Evolutionary conservation across 2,888 invertebrate species (phyloP).

Genomic region (Drosophila formosana): DNA sequence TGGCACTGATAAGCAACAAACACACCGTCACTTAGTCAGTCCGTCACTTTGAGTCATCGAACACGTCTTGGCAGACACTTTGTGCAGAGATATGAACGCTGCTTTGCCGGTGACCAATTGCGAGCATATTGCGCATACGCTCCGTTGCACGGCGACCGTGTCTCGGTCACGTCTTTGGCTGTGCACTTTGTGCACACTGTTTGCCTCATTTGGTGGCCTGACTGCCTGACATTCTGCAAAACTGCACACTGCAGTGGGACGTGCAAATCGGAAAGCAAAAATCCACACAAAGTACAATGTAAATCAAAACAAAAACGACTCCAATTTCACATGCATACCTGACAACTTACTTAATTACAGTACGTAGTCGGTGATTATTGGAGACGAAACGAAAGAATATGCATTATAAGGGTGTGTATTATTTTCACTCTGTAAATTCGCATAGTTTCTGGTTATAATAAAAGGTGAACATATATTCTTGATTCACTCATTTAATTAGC

Average conservation of each 20-base stretch:
- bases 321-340: slow-evolving; percentile 24
- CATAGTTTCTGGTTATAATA: no score
- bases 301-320: slow-evolving; percentile 18
- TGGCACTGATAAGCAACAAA: slow-evolving; percentile 67
- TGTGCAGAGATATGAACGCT: slow-evolving; percentile 44
- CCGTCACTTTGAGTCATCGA: slow-evolving; percentile 55
- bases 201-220: slow-evolving; percentile 46
- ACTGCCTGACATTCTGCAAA: slow-evolving; percentile 1
- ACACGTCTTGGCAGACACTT: slow-evolving; percentile 52
- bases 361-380: no score
- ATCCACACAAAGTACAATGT: slow-evolving; percentile 11
- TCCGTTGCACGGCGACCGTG: slow-evolving; percentile 52
- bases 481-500: background rate
- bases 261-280: slow-evolving; percentile 52
- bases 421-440: no score
- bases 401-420: no score
- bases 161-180: slow-evolving; percentile 72
- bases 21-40: slow-evolving; percentile 2
- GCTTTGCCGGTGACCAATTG: slow-evolving; percentile 46
- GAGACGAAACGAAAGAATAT: no score
- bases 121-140: slow-evolving; percentile 68
- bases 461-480: background rate
- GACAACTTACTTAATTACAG: background rate
- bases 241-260: slow-evolving; percentile 44
- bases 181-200: slow-evolving; percentile 60